These are phyloP conservation scores for Nomada goodeniana DNA, from an alignment of 2,888 invertebrate species.

Conservation along the genomic window DNA sequence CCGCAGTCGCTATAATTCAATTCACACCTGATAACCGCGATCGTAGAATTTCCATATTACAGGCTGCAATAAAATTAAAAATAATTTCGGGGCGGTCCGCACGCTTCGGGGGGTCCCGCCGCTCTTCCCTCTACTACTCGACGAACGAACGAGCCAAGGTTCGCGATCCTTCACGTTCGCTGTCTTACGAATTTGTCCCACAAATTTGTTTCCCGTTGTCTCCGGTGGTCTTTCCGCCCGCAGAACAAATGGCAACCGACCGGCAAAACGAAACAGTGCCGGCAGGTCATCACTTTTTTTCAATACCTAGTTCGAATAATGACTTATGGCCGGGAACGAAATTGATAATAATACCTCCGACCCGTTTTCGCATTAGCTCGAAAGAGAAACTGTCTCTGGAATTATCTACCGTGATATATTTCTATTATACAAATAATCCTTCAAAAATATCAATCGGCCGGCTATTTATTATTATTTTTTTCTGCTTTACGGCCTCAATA, in stretches of 20 bases:
- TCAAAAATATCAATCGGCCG: background rate
- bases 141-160: slow-evolving; percentile 50
- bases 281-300: slow-evolving; percentile 13
- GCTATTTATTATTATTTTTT: no score
- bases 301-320: slow-evolving; percentile 27
- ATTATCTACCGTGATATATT: no score
- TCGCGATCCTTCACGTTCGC: slow-evolving; percentile 60
- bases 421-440: background rate
- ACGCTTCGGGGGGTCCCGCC: slow-evolving; percentile 76
- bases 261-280: slow-evolving; percentile 52
- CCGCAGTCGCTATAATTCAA: slow-evolving; percentile 79
- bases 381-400: no score
- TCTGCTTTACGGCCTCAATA: background rate
- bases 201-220: slow-evolving; percentile 70
- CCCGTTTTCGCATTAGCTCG: background rate
- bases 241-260: slow-evolving; percentile 58
- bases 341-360: background rate
- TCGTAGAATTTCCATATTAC: slow-evolving; percentile 79
- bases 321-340: background rate
- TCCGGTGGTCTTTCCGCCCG: slow-evolving; percentile 63
- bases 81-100: slow-evolving; percentile 76
- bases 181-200: slow-evolving; percentile 69
- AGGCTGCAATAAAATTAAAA: slow-evolving; percentile 79
- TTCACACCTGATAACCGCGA: slow-evolving; percentile 81
- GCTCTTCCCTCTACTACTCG: slow-evolving; percentile 30